A percentile compares a stretch with the other conserved stretches of the same genome.
phyloP scores from a whole-genome alignment of 2,888 invertebrate species.

The Iphiclides podalirius region DNA sequence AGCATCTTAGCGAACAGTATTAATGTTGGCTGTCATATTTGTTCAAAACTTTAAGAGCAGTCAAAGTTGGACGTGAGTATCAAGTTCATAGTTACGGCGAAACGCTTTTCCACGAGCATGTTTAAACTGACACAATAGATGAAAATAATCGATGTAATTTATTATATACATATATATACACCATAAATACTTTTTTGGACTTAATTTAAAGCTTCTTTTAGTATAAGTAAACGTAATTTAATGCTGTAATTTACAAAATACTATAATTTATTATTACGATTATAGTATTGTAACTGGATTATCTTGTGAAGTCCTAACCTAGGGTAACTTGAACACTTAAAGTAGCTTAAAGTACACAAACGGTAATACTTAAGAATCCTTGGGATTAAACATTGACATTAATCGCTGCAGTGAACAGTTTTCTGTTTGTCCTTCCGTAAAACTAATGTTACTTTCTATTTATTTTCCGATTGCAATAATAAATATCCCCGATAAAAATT shows the following conservation, averaged over 20 bases:
- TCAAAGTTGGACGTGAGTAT: conserved; percentile 48
- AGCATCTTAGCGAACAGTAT: not conserved
- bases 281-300: not conserved
- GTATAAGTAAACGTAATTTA: too few species aligned
- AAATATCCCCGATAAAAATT: too few species aligned
- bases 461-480: too few species aligned
- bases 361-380: conserved; percentile 14
- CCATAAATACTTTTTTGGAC: too few species aligned
- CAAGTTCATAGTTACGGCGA: conserved; percentile 51
- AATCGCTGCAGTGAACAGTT: not conserved
- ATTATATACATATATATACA: too few species aligned
- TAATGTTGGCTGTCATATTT: conserved; percentile 32
- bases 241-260: too few species aligned
- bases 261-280: too few species aligned
- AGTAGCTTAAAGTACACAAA: conserved; percentile 16
- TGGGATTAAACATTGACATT: conserved; percentile 11
- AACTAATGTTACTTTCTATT: too few species aligned
- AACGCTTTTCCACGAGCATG: conserved; percentile 60
- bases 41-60: conserved; percentile 57
- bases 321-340: conserved; percentile 17
- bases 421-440: not conserved
- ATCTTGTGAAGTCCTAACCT: conserved; percentile 1
- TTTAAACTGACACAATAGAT: not conserved
- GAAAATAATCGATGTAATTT: too few species aligned
- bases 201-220: too few species aligned